A percentile compares a stretch with the other conserved stretches of the same genome.
phyloP scores from a whole-genome alignment of 2,888 invertebrate genomes.

The Lagria hirta region DNA sequence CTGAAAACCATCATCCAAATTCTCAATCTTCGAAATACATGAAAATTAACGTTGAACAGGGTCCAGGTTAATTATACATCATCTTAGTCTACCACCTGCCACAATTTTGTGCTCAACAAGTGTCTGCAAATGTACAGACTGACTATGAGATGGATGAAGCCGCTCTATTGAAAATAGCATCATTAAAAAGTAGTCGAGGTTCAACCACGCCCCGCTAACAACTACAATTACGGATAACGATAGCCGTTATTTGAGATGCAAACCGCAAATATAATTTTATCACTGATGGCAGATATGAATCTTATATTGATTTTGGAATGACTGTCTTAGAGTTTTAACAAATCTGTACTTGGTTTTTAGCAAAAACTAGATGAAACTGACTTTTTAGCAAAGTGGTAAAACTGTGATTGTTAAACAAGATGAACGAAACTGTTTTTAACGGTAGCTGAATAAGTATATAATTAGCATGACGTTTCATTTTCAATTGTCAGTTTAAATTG shows the following conservation, averaged over 20 bases:
- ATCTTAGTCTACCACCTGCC: slow-evolving; percentile 32
- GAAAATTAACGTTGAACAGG: slow-evolving; percentile 31
- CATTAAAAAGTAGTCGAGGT: slow-evolving; percentile 33
- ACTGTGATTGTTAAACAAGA: too few species aligned
- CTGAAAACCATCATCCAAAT: slow-evolving; percentile 17
- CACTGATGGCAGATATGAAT: slow-evolving; percentile 41
- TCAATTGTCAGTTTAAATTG: too few species aligned
- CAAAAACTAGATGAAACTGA: too few species aligned
- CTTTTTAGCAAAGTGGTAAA: too few species aligned
- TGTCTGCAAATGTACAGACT: slow-evolving; percentile 6
- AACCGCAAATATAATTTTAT: slow-evolving; percentile 47
- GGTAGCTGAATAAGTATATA: too few species aligned
- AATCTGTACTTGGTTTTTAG: not conserved
- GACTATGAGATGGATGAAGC: slow-evolving; percentile 10
- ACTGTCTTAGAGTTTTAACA: not conserved
- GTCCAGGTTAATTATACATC: slow-evolving; percentile 39
- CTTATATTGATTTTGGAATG: slow-evolving; percentile 29
- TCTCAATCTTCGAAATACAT: slow-evolving; percentile 18
- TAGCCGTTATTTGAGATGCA: slow-evolving; percentile 47
- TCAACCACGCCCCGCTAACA: slow-evolving; percentile 46
- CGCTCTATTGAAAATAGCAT: slow-evolving; percentile 29
- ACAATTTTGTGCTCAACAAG: slow-evolving; percentile 27
- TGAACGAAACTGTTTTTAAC: too few species aligned
- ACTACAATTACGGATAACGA: slow-evolving; percentile 48
- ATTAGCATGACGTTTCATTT: too few species aligned